These are phyloP conservation scores for Teleogryllus occipitalis DNA, from an alignment of 1,140 invertebrate genomes.

Conservation along the genomic window DNA sequence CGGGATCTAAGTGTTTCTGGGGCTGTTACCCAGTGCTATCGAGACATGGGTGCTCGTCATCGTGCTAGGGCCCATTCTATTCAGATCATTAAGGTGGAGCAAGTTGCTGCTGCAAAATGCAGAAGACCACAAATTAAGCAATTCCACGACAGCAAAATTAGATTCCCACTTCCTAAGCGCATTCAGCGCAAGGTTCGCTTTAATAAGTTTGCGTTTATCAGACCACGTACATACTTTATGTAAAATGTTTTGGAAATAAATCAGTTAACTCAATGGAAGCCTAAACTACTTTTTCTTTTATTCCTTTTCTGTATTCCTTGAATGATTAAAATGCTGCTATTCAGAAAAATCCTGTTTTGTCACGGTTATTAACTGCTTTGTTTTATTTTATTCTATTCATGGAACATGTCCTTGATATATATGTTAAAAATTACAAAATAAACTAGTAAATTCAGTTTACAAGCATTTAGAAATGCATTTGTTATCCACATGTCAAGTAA, in stretches of 20 bases:
- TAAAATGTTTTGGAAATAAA: constrained; percentile 41
- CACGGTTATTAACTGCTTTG: too few species aligned
- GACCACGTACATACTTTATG: constrained; percentile 90
- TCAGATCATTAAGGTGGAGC: constrained; percentile 95
- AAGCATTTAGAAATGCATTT: too few species aligned
- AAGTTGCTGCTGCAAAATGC: constrained; percentile 78
- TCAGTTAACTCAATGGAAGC: background rate
- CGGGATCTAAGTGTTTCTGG: constrained; percentile 88
- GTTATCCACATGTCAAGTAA: too few species aligned
- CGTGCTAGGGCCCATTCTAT: constrained; percentile 91
- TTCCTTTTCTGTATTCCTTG: background rate
- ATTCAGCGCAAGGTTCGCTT: constrained; percentile 74
- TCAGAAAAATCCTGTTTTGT: too few species aligned
- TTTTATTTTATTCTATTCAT: too few species aligned
- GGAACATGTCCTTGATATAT: too few species aligned
- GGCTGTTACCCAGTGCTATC: constrained; percentile 96
- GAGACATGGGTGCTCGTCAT: constrained; percentile 98
- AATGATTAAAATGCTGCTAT: too few species aligned
- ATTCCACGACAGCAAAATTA: constrained; percentile 94
- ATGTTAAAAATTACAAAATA: too few species aligned
- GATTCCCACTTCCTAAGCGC: constrained; percentile 92
- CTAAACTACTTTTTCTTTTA: background rate
- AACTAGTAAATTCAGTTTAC: too few species aligned
- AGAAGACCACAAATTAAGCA: constrained; percentile 92
- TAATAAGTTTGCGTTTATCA: constrained; percentile 72